Base-by-base conservation (phyloP, 2,113 vertebrate species). In the Alligator sinensis region DNA sequence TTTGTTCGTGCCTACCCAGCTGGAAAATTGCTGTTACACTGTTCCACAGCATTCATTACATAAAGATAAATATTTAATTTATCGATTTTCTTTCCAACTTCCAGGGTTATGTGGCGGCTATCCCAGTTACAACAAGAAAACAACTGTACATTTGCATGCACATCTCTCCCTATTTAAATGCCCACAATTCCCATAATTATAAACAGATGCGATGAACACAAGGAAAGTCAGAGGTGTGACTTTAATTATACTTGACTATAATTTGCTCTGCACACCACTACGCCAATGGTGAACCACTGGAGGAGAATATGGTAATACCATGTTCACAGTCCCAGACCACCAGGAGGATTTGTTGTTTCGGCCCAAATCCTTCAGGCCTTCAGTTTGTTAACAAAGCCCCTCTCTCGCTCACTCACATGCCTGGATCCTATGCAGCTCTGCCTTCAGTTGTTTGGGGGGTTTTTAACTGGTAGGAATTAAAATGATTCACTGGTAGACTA, bases 11-110 rank as follows among this genome's bases (percentile, higher is more conserved):
- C 47, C 6, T 75, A 72, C 54, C 70, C 75, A 30, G 61, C 27
- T 11, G 17, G 17, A 13, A 60, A 38, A 22, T 30, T 72, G 21
- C 18, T 81, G 4, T 27, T 85, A 47, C 93, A 47, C 77, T 58
- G 1, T 87, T 94, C 78, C 89, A 82, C 78, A 25, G 30, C 3
- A 61, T 76, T 93, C 76, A 63, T 72, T 86, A 72, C 79, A 82
- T 55, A 11, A 11, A 78, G 64, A 64, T 6, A 85, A 78, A 17
- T 9, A 7, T 2, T 47, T 47, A 47, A 77, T 76, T 87, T 89
- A 77, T 11, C 77, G 75, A 79, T 28, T 91, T 62, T 15, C 24
- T 74, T 74, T 66, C 25, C 13, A 21, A 47, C 89, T 95, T 77
- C 77, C 28, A 61, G 1, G 1, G 38, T 54, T 72, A 25, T 6